Evolutionary conservation across 2,888 invertebrate genomes (phyloP), one percentile per base, ranked within the genome.

Genomic region (Lathronympha strigana): DNA sequence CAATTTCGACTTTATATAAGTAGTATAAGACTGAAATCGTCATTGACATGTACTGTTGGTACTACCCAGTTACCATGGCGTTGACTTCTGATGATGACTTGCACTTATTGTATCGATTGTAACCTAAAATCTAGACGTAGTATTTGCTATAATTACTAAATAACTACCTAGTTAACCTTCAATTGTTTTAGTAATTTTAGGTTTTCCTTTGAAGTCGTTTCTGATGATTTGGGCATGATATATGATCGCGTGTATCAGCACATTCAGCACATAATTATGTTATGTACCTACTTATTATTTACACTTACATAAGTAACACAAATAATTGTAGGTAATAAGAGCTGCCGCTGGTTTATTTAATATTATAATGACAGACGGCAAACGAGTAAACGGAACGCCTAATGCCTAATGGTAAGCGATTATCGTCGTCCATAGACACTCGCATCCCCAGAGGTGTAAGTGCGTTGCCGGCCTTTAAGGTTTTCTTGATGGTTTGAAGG

Each of bases 31-130:
- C 17, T 17, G 40, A 17, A 1, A 17, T 40, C 9, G 17, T 8
- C 8, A 17, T 19, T 40, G 40, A 17, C 40, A 40, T n/a, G n/a
- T n/a, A 15, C 9, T 40, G 40, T 40, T 40, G 40, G 17, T 40
- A 23, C 4, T 25, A 13, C 3, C 25, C 9, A 17, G 49, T 50
- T n/a, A 2, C 49, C 49, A 50, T 50, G 49, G 49, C 6, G 15
- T 15, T 40, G 17, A 8, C 3, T 38, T 33, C 11, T 21, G 19
- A 31, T 19, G 11, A 51, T 51, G 50, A 51, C 50, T 51, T 51
- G 50, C 50, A 19, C 1, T 45, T 51, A 28, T 28, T 4, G 5
- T 8, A 23, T 31, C 50, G 49, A 49, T 50, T 38, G 38, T 40
- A 43, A 21, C 1, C 4, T 43, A 13, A 43, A 43, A 43, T 43